These are phyloP conservation scores for Smittia aterrima DNA, from an alignment of 2,888 invertebrate species.

Conservation along the genomic window DNA sequence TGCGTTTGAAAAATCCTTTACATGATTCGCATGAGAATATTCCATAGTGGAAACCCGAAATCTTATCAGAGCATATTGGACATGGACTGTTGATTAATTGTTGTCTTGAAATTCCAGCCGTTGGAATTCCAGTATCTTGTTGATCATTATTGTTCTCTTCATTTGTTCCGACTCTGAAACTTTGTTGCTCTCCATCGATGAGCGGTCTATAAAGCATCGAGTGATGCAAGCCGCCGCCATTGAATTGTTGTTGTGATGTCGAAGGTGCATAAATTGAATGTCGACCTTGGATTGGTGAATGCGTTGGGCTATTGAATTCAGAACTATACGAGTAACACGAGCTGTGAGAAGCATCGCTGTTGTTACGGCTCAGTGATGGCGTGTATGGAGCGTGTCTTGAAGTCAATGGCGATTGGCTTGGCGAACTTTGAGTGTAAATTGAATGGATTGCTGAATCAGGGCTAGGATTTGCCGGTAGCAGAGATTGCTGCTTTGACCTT, in stretches of 20 bases:
- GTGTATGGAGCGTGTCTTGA: slow-evolving; percentile 78
- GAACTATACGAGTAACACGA: slow-evolving; percentile 85
- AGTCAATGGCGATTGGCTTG: slow-evolving; percentile 82
- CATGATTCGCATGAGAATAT: slow-evolving; percentile 98
- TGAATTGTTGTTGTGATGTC: slow-evolving; percentile 46
- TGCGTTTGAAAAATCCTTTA: slow-evolving; percentile 97
- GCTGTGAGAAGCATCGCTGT: slow-evolving; percentile 87
- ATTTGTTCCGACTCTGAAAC: slow-evolving; percentile 54
- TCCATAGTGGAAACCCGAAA: slow-evolving; percentile 96
- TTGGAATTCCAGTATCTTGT: slow-evolving; percentile 51
- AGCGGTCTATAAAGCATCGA: slow-evolving; percentile 59
- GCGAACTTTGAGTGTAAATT: slow-evolving; percentile 76
- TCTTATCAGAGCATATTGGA: slow-evolving; percentile 93
- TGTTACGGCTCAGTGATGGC: slow-evolving; percentile 82
- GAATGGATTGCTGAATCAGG: slow-evolving; percentile 89
- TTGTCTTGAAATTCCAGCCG: slow-evolving; percentile 80
- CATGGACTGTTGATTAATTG: slow-evolving; percentile 86
- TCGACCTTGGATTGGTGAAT: slow-evolving; percentile 79
- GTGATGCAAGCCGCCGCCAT: slow-evolving; percentile 57
- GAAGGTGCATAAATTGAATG: slow-evolving; percentile 53
- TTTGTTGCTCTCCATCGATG: slow-evolving; percentile 51
- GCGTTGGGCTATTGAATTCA: slow-evolving; percentile 74
- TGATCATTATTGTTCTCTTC: slow-evolving; percentile 47
- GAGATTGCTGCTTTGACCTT: slow-evolving; percentile 60
- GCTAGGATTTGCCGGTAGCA: slow-evolving; percentile 76